Evolutionary conservation across 1,140 invertebrate species (phyloP).

Genomic region (Pollicipes pollicipes): DNA sequence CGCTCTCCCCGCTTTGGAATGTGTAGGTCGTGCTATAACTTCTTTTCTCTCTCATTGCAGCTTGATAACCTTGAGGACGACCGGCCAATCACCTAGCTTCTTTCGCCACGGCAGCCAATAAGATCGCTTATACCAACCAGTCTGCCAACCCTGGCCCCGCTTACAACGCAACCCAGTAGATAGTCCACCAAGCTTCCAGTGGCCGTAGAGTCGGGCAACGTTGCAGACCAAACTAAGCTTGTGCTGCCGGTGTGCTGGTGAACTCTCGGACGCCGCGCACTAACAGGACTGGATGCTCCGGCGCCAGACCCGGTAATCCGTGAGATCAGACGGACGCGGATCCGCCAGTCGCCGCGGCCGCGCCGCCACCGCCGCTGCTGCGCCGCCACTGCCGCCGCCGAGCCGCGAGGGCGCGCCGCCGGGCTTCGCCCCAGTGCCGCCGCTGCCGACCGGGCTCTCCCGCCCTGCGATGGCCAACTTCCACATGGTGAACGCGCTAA

Average conservation of each 20-base stretch:
- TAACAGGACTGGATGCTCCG: constrained; percentile 26
- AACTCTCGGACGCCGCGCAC: constrained; percentile 34
- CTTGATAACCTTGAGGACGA: constrained; percentile 16
- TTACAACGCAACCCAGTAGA: constrained; percentile 18
- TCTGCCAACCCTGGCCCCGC: constrained; percentile 18
- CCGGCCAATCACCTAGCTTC: constrained; percentile 10
- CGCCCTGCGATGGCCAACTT: constrained; percentile 70
- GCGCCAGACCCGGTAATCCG: too few species aligned
- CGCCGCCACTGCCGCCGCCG: constrained; percentile 31
- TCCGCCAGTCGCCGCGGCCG: too few species aligned
- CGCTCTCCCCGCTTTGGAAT: constrained; percentile 6
- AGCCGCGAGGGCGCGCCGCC: constrained; percentile 29
- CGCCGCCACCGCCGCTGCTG: too few species aligned
- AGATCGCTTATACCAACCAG: constrained; percentile 16
- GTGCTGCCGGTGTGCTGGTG: constrained; percentile 11
- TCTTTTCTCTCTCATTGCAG: constrained; percentile 16
- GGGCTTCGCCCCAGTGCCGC: constrained; percentile 31
- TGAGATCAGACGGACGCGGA: too few species aligned
- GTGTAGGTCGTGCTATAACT: constrained; percentile 20
- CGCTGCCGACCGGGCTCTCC: constrained; percentile 39
- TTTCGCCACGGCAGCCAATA: constrained; percentile 12
- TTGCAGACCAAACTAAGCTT: constrained; percentile 16
- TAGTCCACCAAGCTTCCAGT: constrained; percentile 13
- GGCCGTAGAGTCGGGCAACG: constrained; percentile 16
- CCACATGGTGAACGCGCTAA: constrained; percentile 49